Evolutionary conservation across 35 echinoderm and acorn worm genomes (phyloP).

Genomic region (Chiridota heheva): DNA sequence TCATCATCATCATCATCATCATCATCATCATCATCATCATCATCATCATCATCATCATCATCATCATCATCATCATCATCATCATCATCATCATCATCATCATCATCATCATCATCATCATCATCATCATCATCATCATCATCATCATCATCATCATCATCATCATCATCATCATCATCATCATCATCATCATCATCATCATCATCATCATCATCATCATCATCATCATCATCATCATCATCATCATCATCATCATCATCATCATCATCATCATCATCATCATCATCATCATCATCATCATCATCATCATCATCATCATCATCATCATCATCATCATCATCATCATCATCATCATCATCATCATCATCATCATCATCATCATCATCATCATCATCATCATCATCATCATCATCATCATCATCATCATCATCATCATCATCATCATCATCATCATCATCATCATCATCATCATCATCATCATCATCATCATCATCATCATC

Average conservation of each 20-base stretch:
- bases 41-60: not conserved
- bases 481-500: not conserved
- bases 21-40: slow-evolving; percentile 1
- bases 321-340: slow-evolving; percentile 17
- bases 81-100: slow-evolving; percentile 4
- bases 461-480: not conserved
- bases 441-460: not conserved
- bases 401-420: not conserved
- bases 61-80: not conserved
- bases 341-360: slow-evolving; percentile 19
- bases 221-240: slow-evolving; percentile 17
- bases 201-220: slow-evolving; percentile 4
- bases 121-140: slow-evolving; percentile 11
- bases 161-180: slow-evolving; percentile 13
- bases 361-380: slow-evolving; percentile 13
- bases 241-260: slow-evolving; percentile 33
- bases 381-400: not conserved
- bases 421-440: slow-evolving; percentile 13
- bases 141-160: not conserved
- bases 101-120: slow-evolving; percentile 17
- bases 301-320: slow-evolving; percentile 13
- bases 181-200: not conserved
- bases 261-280: slow-evolving; percentile 13
- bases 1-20: slow-evolving; percentile 4
- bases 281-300: slow-evolving; percentile 19